Percentiles rank a stretch among this genome's conserved stretches.
phyloP scores from a whole-genome alignment of 1,140 invertebrate species.

The Drepana arcuata region DNA sequence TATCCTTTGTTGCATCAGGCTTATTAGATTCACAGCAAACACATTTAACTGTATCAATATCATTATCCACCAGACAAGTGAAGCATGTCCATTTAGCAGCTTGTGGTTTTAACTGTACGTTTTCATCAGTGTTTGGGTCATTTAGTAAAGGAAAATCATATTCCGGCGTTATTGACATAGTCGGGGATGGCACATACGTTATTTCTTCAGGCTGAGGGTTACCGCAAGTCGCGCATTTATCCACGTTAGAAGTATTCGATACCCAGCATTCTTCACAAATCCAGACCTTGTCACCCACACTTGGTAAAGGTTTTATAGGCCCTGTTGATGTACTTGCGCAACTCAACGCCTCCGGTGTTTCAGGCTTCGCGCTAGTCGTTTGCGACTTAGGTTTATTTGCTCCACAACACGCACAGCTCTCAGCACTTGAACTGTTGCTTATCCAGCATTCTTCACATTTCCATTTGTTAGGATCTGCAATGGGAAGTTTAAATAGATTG shows the following conservation, averaged over 20 bases:
- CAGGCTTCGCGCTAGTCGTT: constrained; percentile 7
- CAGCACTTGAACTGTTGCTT: constrained; percentile 71
- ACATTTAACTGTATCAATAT: constrained; percentile 72
- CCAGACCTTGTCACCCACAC: constrained; percentile 66
- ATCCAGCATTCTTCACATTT: constrained; percentile 77
- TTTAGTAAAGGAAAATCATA: no score
- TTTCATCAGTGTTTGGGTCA: no score
- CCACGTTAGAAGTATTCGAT: constrained; percentile 68
- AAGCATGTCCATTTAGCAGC: constrained; percentile 77
- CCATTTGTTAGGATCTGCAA: no score
- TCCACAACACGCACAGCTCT: constrained; percentile 76
- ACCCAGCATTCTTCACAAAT: constrained; percentile 76
- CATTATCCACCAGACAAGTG: constrained; percentile 78
- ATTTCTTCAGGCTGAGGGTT: constrained; percentile 66
- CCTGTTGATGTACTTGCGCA: no score
- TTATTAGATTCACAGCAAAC: constrained; percentile 77
- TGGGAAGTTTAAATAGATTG: no score
- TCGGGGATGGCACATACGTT: no score
- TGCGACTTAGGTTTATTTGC: constrained; percentile 16
- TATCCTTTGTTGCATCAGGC: constrained; percentile 15
- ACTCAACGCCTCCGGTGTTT: constrained; percentile 59
- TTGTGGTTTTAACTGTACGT: no score
- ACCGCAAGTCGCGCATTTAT: constrained; percentile 74
- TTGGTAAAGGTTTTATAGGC: constrained; percentile 39
- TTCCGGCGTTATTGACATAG: no score